Conservation (phyloP, 2,113 vertebrate species). For the Diphyllodes magnificus region DNA sequence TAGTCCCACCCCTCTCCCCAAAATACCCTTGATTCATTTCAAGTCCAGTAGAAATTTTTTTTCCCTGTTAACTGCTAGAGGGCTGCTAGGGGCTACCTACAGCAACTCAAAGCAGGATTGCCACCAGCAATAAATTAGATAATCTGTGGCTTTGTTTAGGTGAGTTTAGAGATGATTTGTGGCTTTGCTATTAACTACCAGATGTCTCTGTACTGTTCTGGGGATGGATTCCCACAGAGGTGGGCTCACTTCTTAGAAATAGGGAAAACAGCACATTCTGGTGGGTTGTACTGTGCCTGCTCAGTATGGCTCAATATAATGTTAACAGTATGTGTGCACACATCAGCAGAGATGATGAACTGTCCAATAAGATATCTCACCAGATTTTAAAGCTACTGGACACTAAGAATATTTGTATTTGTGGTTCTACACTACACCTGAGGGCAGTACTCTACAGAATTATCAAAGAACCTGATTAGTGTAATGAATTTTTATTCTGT, state of each 20-base stretch:
- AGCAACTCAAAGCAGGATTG: neutral
- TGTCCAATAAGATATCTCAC: neutral
- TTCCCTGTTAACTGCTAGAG: neutral
- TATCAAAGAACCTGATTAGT: neutral
- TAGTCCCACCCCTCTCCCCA: neutral
- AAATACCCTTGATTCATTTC: neutral
- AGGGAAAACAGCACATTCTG: neutral
- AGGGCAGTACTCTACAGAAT: neutral
- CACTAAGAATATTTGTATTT: neutral
- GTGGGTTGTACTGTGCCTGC: neutral
- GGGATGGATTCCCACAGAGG: neutral
- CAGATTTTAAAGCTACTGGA: neutral
- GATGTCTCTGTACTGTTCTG: neutral
- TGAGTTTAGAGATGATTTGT: conserved; percentile 8
- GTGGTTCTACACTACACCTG: neutral
- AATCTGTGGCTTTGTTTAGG: neutral
- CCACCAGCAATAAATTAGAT: neutral
- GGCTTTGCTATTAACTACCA: neutral
- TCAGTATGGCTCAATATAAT: neutral
- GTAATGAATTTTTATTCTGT: neutral
- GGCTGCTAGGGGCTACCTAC: neutral
- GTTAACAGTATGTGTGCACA: neutral
- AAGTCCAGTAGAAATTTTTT: neutral
- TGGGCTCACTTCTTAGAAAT: neutral
- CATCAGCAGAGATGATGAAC: neutral